Evolutionary conservation across 2,797 vertebrate species (phyloP).

Genomic region (Florisuga fusca): DNA sequence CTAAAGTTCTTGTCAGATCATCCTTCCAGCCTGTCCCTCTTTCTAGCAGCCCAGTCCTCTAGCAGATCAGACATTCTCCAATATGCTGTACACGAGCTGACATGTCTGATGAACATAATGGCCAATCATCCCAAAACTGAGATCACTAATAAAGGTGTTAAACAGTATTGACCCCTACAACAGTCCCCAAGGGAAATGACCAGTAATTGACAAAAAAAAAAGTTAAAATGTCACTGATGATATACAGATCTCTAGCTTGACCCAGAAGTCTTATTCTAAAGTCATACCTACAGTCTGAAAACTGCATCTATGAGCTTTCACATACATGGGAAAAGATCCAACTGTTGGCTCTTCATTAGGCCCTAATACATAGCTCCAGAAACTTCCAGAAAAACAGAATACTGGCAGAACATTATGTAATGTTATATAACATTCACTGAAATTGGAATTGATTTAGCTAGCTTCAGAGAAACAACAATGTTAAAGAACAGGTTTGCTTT

Average conservation of each 20-base stretch:
- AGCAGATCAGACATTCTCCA: rapidly evolving
- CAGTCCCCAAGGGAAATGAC: neutral
- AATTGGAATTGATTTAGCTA: neutral
- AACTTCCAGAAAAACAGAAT: neutral
- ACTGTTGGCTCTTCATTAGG: neutral
- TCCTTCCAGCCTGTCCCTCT: neutral
- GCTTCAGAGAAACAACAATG: neutral
- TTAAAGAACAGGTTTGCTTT: neutral
- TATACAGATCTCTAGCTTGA: neutral
- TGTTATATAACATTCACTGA: neutral
- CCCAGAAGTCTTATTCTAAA: neutral
- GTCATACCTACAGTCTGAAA: neutral
- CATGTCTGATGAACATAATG: neutral
- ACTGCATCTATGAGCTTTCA: neutral
- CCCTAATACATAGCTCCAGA: neutral
- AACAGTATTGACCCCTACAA: neutral
- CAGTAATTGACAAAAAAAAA: neutral
- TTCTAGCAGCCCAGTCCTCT: neutral
- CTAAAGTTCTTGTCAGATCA: neutral
- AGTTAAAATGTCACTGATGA: neutral
- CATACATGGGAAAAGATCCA: neutral
- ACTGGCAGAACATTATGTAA: neutral
- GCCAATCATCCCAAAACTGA: neutral
- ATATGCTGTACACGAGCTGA: rapidly evolving
- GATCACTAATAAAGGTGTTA: neutral